Conservation (phyloP, 2,113 vertebrate species). For the Nestor notabilis region DNA sequence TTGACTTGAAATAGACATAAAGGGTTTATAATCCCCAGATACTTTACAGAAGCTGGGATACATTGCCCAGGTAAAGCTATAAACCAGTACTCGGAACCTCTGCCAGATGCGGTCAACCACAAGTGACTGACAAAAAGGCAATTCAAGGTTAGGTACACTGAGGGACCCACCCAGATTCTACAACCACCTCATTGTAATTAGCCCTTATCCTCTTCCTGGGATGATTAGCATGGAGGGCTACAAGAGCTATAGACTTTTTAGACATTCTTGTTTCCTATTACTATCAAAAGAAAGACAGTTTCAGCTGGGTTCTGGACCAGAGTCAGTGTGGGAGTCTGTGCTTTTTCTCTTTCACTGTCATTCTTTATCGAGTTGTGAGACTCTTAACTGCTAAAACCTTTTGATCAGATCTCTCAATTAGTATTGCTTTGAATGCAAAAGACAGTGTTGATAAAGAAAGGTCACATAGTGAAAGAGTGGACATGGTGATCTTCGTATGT, state of each 20-base stretch:
- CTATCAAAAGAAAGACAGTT: neutral
- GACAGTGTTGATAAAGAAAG: neutral
- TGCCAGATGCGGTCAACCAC: neutral
- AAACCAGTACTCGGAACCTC: neutral
- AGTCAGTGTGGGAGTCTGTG: neutral
- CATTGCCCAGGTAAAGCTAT: slow-evolving; percentile 36
- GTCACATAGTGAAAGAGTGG: neutral
- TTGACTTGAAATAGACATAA: neutral
- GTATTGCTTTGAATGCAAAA: neutral
- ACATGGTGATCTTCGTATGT: neutral
- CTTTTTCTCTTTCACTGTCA: neutral
- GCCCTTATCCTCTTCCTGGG: neutral
- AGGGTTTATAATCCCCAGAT: neutral
- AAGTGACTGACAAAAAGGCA: neutral
- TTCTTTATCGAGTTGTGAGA: neutral
- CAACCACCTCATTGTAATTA: neutral
- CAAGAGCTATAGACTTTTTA: neutral
- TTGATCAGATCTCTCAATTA: neutral
- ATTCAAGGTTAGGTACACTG: neutral
- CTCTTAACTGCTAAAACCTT: neutral
- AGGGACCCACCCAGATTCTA: neutral
- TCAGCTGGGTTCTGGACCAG: neutral
- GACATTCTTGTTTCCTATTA: neutral
- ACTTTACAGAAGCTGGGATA: slow-evolving; percentile 11
- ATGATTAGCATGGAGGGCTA: neutral